These are phyloP conservation scores for Lithophane socia DNA, from an alignment of 2,888 invertebrate genomes.

Conservation along the genomic window DNA sequence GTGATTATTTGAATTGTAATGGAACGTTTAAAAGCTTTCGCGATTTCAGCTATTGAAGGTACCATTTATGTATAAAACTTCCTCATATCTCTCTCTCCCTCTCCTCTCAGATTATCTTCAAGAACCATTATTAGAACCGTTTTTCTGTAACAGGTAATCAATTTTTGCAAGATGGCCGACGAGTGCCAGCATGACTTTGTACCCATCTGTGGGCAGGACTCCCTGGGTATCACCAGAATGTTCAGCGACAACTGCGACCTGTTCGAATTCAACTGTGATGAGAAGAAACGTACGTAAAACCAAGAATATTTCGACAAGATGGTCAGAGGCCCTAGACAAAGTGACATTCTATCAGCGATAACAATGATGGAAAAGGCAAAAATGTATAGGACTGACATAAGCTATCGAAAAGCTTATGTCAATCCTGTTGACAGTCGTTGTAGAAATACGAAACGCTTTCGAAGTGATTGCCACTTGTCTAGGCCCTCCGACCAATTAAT, in stretches of 20 bases:
- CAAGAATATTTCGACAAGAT: too few relatives aligned
- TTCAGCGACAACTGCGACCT: constrained; percentile 87
- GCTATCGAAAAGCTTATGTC: too few relatives aligned
- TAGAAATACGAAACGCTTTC: too few relatives aligned
- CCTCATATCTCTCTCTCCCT: background rate
- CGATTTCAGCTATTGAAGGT: background rate
- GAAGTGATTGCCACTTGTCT: too few relatives aligned
- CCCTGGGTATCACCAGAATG: constrained; percentile 84
- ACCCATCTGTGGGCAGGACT: constrained; percentile 85
- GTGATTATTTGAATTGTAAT: background rate
- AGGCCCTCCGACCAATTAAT: background rate
- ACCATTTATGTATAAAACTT: background rate
- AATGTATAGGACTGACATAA: too few relatives aligned
- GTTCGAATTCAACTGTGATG: constrained; percentile 87
- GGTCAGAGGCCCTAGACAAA: too few relatives aligned
- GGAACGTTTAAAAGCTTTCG: background rate
- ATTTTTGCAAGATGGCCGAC: constrained; percentile 87
- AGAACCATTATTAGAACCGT: too few relatives aligned
- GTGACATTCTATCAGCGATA: too few relatives aligned
- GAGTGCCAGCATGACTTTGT: constrained; percentile 87
- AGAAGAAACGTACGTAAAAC: constrained; percentile 82
- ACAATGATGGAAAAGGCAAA: too few relatives aligned
- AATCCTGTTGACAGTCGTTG: too few relatives aligned
- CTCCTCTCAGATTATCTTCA: background rate
- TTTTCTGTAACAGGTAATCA: constrained; percentile 77